Conservation (phyloP, 1,140 invertebrate genomes). For the Ridgeia piscesae region DNA sequence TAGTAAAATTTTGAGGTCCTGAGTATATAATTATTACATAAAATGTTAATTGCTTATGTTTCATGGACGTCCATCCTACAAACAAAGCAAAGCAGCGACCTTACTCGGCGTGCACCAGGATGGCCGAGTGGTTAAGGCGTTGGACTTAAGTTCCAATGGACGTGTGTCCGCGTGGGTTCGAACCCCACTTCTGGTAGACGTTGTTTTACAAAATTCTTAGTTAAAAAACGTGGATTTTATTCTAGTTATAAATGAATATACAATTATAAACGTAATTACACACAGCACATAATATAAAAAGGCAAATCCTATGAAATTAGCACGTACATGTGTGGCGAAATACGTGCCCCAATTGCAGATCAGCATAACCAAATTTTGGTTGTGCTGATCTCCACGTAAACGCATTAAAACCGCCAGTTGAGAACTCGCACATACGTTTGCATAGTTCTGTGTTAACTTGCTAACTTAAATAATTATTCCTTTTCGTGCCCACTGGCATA, state of each 20-base stretch:
- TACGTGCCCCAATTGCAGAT: no score
- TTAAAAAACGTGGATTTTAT: not conserved
- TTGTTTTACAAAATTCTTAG: not conserved
- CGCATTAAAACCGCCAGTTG: no score
- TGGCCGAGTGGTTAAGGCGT: conserved; percentile 11
- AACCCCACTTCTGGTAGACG: conserved; percentile 51
- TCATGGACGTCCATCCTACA: not conserved
- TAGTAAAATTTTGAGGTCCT: not conserved
- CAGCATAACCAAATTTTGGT: no score
- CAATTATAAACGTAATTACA: not conserved
- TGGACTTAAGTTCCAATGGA: conserved; percentile 56
- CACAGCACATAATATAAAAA: not conserved
- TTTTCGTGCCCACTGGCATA: no score
- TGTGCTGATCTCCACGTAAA: no score
- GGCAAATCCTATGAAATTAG: no score
- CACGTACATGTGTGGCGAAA: no score
- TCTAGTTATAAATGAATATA: no score
- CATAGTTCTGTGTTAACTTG: no score
- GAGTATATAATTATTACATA: not conserved
- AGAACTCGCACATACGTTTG: no score
- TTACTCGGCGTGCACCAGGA: not conserved
- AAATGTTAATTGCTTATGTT: not conserved
- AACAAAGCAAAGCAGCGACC: not conserved
- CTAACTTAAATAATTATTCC: no score
- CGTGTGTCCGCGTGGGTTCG: conserved; percentile 55